Evolutionary conservation across 2,888 invertebrate genomes (phyloP).

Genomic region (Pseudolycoriella hygida): DNA sequence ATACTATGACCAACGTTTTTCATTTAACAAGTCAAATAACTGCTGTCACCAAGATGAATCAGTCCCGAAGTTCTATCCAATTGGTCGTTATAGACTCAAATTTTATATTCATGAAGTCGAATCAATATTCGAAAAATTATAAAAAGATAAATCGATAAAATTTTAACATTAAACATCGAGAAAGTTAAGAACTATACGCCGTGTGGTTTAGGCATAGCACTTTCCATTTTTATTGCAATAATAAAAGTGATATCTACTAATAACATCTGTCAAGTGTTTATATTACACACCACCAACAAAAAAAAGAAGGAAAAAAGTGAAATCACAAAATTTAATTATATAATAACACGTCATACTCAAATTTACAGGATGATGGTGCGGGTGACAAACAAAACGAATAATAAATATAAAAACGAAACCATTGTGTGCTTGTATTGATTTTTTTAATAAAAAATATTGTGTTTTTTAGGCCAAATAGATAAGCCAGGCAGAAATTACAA

Average conservation of each 20-base stretch:
- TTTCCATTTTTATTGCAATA: too few relatives aligned
- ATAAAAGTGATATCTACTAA: neutral
- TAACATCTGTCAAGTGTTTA: conserved; percentile 1
- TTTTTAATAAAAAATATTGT: neutral
- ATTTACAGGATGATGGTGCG: neutral
- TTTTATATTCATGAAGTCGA: too few relatives aligned
- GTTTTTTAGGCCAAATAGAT: neutral
- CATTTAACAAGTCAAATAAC: too few relatives aligned
- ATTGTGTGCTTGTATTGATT: conserved; percentile 1
- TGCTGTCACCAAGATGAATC: too few relatives aligned
- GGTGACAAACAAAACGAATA: neutral
- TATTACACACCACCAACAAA: neutral
- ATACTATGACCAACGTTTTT: too few relatives aligned
- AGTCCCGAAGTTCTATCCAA: too few relatives aligned
- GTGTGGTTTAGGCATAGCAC: too few relatives aligned
- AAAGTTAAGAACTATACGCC: too few relatives aligned
- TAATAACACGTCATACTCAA: conserved; percentile 1
- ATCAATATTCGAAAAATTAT: too few relatives aligned
- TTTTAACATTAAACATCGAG: too few relatives aligned
- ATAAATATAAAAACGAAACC: neutral
- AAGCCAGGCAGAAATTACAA: neutral
- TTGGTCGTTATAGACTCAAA: too few relatives aligned
- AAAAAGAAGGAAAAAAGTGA: neutral
- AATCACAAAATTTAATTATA: conserved; percentile 5
- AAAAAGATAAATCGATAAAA: too few relatives aligned